These are phyloP conservation scores for Florisuga fusca DNA, from an alignment of 2,797 vertebrate genomes.

Conservation along the genomic window DNA sequence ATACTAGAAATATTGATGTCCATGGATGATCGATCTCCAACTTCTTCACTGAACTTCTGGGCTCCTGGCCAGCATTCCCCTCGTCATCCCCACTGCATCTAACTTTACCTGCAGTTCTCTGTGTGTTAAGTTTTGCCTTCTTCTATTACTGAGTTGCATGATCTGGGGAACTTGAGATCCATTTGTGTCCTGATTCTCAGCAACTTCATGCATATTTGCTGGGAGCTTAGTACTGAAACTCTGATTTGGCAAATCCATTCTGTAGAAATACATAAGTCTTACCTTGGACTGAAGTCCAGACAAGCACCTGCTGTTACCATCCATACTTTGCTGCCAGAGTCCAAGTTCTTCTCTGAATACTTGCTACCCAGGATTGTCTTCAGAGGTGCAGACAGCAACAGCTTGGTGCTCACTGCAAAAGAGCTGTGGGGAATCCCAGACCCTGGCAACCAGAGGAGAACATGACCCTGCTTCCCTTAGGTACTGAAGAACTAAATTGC, in stretches of 20 bases:
- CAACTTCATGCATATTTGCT: neutral
- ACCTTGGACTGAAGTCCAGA: neutral
- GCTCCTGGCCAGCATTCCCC: neutral
- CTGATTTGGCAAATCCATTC: neutral
- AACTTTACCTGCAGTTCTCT: neutral
- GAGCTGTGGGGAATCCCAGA: neutral
- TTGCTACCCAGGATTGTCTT: neutral
- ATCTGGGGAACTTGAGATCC: neutral
- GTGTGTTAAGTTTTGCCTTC: neutral
- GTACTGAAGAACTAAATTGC: neutral
- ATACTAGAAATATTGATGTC: neutral
- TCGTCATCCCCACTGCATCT: neutral
- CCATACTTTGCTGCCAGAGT: neutral
- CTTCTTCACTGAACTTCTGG: neutral
- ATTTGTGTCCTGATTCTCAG: neutral
- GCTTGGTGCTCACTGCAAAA: rapidly evolving
- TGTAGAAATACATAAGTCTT: neutral
- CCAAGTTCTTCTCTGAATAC: neutral
- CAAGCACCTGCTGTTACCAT: neutral
- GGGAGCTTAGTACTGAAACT: neutral
- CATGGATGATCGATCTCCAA: neutral
- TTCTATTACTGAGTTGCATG: neutral
- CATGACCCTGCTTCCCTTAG: neutral
- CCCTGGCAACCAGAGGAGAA: neutral
- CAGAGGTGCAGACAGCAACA: neutral